A percentile compares a stretch with the other conserved stretches of the same genome.
Conservation (phyloP, 2,797 vertebrate species). For the Hemitrygon akajei region DNA sequence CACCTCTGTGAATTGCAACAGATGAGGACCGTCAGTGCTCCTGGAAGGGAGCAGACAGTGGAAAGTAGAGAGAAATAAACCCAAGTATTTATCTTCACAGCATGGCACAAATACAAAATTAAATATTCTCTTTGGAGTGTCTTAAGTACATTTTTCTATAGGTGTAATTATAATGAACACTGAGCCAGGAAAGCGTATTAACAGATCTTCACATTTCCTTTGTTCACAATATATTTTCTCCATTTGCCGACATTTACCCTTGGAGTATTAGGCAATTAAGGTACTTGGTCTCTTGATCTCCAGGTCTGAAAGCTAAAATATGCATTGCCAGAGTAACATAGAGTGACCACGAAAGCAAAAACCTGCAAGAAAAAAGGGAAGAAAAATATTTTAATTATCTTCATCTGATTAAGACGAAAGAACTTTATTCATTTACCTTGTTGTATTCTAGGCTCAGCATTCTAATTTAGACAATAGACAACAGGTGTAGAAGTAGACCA, state of each 20-base stretch:
- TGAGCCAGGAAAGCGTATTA: neutral
- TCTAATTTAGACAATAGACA: no score
- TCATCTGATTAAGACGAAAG: neutral
- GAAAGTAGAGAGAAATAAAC: neutral
- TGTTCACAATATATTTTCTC: neutral
- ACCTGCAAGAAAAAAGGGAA: constrained; percentile 53
- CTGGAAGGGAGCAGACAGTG: neutral
- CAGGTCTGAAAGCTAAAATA: constrained; percentile 75
- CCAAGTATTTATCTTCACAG: neutral
- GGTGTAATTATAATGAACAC: neutral
- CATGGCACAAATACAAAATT: no score
- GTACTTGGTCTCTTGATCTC: constrained; percentile 59
- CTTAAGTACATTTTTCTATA: neutral
- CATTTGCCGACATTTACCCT: neutral
- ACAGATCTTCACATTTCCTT: constrained; percentile 3
- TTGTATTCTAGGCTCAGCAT: neutral
- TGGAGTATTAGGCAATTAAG: constrained; percentile 31
- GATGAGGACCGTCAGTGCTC: no score
- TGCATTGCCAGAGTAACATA: constrained; percentile 75
- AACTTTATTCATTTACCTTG: neutral
- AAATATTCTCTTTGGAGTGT: neutral
- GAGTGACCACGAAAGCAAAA: constrained; percentile 69
- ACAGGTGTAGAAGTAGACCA: no score
- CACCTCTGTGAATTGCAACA: neutral
- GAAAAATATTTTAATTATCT: neutral